phyloP scores from a whole-genome alignment of 1,140 invertebrate species.

The Drosophila kepulauana region DNA sequence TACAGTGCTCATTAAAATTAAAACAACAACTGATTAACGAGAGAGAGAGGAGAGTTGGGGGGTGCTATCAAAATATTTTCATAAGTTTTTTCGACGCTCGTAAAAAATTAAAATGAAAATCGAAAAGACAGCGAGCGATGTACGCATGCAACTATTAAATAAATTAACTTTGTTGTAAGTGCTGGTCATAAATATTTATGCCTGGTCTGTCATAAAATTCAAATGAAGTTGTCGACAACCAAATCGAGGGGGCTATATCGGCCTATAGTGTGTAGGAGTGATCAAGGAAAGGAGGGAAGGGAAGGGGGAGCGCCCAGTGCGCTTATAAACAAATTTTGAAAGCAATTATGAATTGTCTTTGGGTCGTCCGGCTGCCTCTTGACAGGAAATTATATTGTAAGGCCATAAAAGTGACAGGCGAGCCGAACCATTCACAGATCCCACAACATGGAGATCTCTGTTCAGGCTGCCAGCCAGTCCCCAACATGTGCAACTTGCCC shows the following conservation, averaged over 20 bases:
- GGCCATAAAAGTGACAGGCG: slow-evolving; percentile 72
- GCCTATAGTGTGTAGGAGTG: background rate
- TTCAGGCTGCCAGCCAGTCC: slow-evolving; percentile 29
- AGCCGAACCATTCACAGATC: slow-evolving; percentile 46
- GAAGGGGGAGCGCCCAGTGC: slow-evolving; percentile 5
- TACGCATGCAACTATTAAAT: slow-evolving; percentile 73
- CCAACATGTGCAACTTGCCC: slow-evolving; percentile 66
- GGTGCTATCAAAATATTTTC: slow-evolving; percentile 31
- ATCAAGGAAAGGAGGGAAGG: background rate
- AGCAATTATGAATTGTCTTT: slow-evolving; percentile 82
- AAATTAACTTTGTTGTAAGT: slow-evolving; percentile 83
- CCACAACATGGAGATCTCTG: slow-evolving; percentile 29
- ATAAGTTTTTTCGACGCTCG: slow-evolving; percentile 35
- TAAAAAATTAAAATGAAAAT: slow-evolving; percentile 37
- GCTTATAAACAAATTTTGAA: slow-evolving; percentile 74
- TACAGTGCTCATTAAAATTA: slow-evolving; percentile 43
- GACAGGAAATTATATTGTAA: slow-evolving; percentile 83
- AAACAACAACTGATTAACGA: slow-evolving; percentile 32
- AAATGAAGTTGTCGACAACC: slow-evolving; percentile 70
- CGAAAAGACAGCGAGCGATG: slow-evolving; percentile 34
- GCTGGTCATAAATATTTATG: slow-evolving; percentile 82
- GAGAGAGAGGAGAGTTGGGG: background rate
- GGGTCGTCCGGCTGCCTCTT: slow-evolving; percentile 44
- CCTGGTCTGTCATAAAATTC: slow-evolving; percentile 72
- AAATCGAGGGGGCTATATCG: background rate